Base-by-base conservation (phyloP, 2,797 vertebrate genomes). In the Odontamblyopus lacepedii region DNA sequence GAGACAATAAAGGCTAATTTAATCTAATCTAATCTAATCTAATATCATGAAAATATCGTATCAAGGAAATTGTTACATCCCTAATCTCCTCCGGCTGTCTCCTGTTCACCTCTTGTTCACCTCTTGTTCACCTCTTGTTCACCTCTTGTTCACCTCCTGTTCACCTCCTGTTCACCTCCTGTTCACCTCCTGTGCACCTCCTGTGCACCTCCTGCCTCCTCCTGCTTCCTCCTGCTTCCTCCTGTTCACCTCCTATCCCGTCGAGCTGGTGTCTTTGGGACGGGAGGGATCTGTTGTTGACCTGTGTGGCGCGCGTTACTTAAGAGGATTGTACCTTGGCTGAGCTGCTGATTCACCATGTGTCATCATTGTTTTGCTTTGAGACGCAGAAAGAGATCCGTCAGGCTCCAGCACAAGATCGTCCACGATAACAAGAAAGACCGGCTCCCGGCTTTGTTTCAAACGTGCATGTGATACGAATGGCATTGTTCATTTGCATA, bases 321-420 rank as follows among this genome's bases (percentile, higher is more conserved):
- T 90, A 90, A 90, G 83, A 88, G 83, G 88, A 91, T 91, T 92
- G 76, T 87, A 16, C 32, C 73, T 74, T 65, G 78, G 83, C 88
- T 88, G 86, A 90, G 88, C 87, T 85, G 88, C 90, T 90, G 90
- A 89, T 87, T 90, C 88, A 88, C 74, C 63, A 63, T 81, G 82
- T 90, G 85, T 88, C 87, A 86, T 83, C 79, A 82, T 72, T 78
- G 77, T 78, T 90, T 81, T 86, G 71, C 73, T 74, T 71, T 73
- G 70, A 72, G 76, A 75, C 59, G 69, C 78, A 76, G 74, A 82
- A 77, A 26, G 4, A 73, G 72, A 77, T 70, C 38, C 29, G 27
- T 56, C 66, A 69, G 48, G 65, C 69, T 71, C 56, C 15, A 72
- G 76, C 13, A 51, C 29, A 38, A 44, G 65, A 44, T 69, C 56